phyloP scores from a whole-genome alignment of 1,140 invertebrate species.

The Manduca sexta region DNA sequence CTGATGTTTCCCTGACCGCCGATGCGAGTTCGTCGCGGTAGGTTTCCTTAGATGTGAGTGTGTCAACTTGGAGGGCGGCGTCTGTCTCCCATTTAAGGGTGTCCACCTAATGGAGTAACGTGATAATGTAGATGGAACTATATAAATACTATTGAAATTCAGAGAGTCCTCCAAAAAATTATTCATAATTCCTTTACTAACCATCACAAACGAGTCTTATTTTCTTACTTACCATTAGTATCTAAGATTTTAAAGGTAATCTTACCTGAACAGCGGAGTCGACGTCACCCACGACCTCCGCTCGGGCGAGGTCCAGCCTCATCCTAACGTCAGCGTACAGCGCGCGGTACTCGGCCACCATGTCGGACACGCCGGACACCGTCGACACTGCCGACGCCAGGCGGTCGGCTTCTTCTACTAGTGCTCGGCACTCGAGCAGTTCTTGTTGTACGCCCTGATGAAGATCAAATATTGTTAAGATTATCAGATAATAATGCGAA shows the following conservation, averaged over 20 bases:
- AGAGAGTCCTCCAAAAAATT: not conserved
- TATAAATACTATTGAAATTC: not conserved
- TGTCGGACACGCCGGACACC: slow-evolving; percentile 36
- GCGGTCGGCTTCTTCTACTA: slow-evolving; percentile 49
- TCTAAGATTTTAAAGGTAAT: not conserved
- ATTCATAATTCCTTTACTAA: not conserved
- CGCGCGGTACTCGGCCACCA: slow-evolving; percentile 57
- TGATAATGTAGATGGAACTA: not conserved
- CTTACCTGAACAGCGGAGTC: slow-evolving; percentile 59
- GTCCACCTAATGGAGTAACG: slow-evolving; percentile 76
- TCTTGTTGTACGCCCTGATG: slow-evolving; percentile 52
- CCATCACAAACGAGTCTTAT: no score
- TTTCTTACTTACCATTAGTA: no score
- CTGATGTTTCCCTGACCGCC: slow-evolving; percentile 73
- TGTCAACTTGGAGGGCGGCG: slow-evolving; percentile 85
- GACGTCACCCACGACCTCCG: slow-evolving; percentile 49
- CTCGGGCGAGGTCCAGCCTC: slow-evolving; percentile 39
- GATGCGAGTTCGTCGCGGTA: slow-evolving; percentile 82
- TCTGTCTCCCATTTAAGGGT: slow-evolving; percentile 84
- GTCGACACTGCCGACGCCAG: slow-evolving; percentile 30
- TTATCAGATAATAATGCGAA: no score
- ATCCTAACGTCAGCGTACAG: slow-evolving; percentile 49
- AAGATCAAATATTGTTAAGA: not conserved
- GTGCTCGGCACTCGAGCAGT: slow-evolving; percentile 41
- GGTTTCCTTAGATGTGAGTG: slow-evolving; percentile 86